Evolutionary conservation across 2,113 vertebrate genomes (phyloP), one percentile per base, ranked within the genome.

Genomic region (Corapipo altera): DNA sequence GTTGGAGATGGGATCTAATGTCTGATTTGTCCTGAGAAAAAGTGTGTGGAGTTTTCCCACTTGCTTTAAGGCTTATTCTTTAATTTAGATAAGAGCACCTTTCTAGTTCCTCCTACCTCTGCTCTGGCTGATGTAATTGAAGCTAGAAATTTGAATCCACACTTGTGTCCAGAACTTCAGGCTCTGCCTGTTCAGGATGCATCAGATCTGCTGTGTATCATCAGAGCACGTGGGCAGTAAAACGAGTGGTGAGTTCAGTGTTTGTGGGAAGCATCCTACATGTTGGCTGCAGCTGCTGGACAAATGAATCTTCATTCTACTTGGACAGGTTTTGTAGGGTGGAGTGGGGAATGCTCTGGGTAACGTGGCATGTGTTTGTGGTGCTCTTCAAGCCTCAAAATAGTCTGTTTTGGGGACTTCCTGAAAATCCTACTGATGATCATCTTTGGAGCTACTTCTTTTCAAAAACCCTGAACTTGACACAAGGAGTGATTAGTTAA

Each of bases 331-430:
- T 84, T 94, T 65, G 49, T 73, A 57, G 35, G 6, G 24, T 41
- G 32, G 67, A 9, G 24, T 11, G 32, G 21, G 70, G 33, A 43
- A 12, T 8, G 26, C 26, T 48, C 49, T 72, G 70, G 82, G 70
- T 62, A 90, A 21, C 12, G 4, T 0, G 12, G 21, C 39, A 4
- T 24, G 3, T 54, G n/a, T 23, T 43, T 6, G 0, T 87, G 48
- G 4, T 67, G 58, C 43, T 78, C 15, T 52, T 85, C 8, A 73
- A 32, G 43, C 19, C 22, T 62, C 33, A 37, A 39, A 51, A 11
- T 17, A n/a, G 32, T 23, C 18, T 72, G 19, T 37, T 9, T 11
- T 16, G 33, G n/a, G 22, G 15, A 33, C 12, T 57, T 88, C 37
- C 26, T 71, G 48, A 64, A 82, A 80, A 41, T 55, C 28, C 22